Conservation (phyloP, 1,140 invertebrate genomes). For the Hesperophylax magnus region DNA sequence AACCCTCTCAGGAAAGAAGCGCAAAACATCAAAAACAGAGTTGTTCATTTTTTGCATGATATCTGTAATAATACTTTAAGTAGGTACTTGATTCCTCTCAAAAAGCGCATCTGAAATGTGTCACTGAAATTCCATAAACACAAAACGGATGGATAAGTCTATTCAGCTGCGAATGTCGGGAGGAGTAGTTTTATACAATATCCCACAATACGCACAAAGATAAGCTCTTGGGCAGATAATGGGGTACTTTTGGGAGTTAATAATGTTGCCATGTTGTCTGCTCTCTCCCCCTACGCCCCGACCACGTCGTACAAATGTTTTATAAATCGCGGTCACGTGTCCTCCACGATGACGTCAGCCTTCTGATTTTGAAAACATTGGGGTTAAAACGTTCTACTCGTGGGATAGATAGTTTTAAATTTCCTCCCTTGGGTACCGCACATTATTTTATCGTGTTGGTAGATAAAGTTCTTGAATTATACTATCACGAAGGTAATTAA, state of each 20-base stretch:
- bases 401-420: slow-evolving; percentile 32
- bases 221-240: slow-evolving; percentile 36
- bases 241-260: slow-evolving; percentile 39
- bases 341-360: slow-evolving; percentile 38
- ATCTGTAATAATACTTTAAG: too few species aligned
- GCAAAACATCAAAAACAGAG: too few species aligned
- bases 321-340: slow-evolving; percentile 58
- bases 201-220: slow-evolving; percentile 12
- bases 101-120: slow-evolving; percentile 22
- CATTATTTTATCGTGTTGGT: neutral
- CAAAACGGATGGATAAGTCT: slow-evolving; percentile 8
- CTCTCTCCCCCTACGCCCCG: slow-evolving; percentile 21
- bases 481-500: too few species aligned
- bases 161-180: neutral
- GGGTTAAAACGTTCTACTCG: slow-evolving; percentile 29
- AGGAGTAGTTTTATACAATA: too few species aligned
- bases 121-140: slow-evolving; percentile 16
- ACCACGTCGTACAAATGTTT: slow-evolving; percentile 56
- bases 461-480: neutral
- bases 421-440: neutral
- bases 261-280: slow-evolving; percentile 31
- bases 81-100: slow-evolving; percentile 21
- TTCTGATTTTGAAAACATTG: slow-evolving; percentile 25
- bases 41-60: too few species aligned
- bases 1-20: too few species aligned